phyloP scores from a whole-genome alignment of 1,140 invertebrate species.

The Microplitis mediator region DNA sequence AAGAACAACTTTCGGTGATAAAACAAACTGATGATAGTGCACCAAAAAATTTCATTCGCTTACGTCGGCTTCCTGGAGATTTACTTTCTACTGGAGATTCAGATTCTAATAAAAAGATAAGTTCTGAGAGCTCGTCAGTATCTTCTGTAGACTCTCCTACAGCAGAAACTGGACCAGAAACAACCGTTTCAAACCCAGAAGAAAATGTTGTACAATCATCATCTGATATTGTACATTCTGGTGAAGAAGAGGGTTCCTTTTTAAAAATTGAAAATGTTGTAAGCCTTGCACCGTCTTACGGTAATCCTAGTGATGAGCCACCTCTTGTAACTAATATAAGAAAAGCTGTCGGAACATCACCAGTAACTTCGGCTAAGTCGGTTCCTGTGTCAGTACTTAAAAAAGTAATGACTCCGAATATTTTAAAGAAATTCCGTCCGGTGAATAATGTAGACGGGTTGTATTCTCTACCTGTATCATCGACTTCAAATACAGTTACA shows the following conservation, averaged over 20 bases:
- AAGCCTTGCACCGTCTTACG: slow-evolving; percentile 46
- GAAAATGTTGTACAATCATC: background rate
- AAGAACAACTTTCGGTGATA: background rate
- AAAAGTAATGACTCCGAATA: slow-evolving; percentile 41
- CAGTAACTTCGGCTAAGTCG: slow-evolving; percentile 39
- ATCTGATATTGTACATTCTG: slow-evolving; percentile 8
- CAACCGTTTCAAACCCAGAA: background rate
- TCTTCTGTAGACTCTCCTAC: no score
- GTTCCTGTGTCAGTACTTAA: slow-evolving; percentile 46
- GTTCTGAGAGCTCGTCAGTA: background rate
- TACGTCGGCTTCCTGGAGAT: slow-evolving; percentile 55
- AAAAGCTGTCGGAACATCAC: slow-evolving; percentile 47
- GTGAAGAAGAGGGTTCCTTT: slow-evolving; percentile 47
- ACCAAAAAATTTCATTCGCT: slow-evolving; percentile 49
- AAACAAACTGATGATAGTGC: background rate
- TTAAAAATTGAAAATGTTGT: slow-evolving; percentile 57
- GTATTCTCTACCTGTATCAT: slow-evolving; percentile 33
- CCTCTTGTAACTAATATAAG: slow-evolving; percentile 46
- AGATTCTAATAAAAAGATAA: no score
- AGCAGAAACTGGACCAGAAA: background rate
- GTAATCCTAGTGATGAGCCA: slow-evolving; percentile 29
- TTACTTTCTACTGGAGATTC: slow-evolving; percentile 40
- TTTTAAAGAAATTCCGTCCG: slow-evolving; percentile 43
- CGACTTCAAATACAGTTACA: slow-evolving; percentile 4
- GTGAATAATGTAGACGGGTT: background rate